Evolutionary conservation across 1,140 invertebrate genomes (phyloP).

Genomic region (Pseudomyrmex dendroicus): DNA sequence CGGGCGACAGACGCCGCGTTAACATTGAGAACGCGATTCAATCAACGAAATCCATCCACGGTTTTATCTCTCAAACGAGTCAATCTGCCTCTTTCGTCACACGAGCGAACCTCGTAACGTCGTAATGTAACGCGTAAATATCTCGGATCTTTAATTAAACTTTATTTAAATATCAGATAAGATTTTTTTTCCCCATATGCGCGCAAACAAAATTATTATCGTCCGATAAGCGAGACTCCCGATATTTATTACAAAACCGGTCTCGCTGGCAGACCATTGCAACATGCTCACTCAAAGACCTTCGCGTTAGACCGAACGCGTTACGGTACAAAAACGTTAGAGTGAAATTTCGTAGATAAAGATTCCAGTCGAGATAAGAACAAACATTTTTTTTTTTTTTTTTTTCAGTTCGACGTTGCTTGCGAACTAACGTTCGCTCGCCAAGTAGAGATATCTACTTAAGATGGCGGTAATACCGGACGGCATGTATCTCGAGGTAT

Average conservation of each 20-base stretch:
- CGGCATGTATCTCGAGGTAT: conserved; percentile 18
- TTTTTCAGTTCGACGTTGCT: conserved; percentile 36
- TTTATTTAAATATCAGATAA: no score
- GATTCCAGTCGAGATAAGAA: conserved; percentile 49
- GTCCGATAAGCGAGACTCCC: no score
- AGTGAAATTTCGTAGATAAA: conserved; percentile 48
- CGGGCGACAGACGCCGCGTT: background rate
- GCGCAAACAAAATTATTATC: no score
- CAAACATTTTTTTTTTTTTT: conserved; percentile 20
- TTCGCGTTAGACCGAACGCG: background rate
- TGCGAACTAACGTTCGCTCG: conserved; percentile 7
- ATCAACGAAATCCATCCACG: background rate
- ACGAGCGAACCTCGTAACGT: no score
- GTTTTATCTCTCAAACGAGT: no score
- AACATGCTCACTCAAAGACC: background rate
- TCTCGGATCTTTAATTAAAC: no score
- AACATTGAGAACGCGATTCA: conserved; percentile 24
- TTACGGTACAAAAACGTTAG: background rate
- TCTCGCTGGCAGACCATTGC: no score
- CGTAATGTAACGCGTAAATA: no score
- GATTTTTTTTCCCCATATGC: no score
- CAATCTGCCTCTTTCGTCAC: background rate
- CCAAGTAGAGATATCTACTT: conserved; percentile 70
- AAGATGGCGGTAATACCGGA: conserved; percentile 60
- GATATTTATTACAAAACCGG: no score